These are phyloP conservation scores for Plectrocnemia conspersa DNA, from an alignment of 1,140 invertebrate genomes.

Conservation along the genomic window DNA sequence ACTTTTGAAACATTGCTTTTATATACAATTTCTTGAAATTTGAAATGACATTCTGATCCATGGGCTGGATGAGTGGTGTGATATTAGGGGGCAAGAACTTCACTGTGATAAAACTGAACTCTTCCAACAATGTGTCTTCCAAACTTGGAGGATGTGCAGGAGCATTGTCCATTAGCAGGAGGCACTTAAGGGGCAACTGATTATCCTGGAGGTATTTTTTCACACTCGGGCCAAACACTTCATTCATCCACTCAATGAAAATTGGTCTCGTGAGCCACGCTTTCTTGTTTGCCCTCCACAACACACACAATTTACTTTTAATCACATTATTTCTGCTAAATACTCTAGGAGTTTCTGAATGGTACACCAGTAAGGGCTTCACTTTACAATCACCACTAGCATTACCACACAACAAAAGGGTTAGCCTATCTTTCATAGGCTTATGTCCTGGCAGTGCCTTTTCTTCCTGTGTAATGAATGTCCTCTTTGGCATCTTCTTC, in stretches of 20 bases:
- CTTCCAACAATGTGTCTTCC: constrained; percentile 21
- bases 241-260: constrained; percentile 41
- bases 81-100: constrained; percentile 39
- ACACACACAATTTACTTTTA: constrained; percentile 40
- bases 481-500: constrained; percentile 41
- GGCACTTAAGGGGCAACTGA: constrained; percentile 33
- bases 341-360: constrained; percentile 42
- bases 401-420: constrained; percentile 42
- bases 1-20: constrained; percentile 32
- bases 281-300: constrained; percentile 44
- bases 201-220: constrained; percentile 36
- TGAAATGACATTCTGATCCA: constrained; percentile 41
- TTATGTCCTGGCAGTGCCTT: constrained; percentile 44
- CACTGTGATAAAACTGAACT: too few relatives aligned
- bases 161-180: constrained; percentile 39
- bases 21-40: constrained; percentile 43
- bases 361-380: constrained; percentile 47
- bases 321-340: constrained; percentile 36
- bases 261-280: constrained; percentile 42
- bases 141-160: constrained; percentile 36
- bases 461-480: constrained; percentile 41
- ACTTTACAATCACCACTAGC: constrained; percentile 42
- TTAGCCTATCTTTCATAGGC: constrained; percentile 45
- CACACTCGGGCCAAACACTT: constrained; percentile 37
- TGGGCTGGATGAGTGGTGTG: constrained; percentile 41